Conservation (phyloP, 2,888 invertebrate genomes). For the Drosophila nigricruria region DNA sequence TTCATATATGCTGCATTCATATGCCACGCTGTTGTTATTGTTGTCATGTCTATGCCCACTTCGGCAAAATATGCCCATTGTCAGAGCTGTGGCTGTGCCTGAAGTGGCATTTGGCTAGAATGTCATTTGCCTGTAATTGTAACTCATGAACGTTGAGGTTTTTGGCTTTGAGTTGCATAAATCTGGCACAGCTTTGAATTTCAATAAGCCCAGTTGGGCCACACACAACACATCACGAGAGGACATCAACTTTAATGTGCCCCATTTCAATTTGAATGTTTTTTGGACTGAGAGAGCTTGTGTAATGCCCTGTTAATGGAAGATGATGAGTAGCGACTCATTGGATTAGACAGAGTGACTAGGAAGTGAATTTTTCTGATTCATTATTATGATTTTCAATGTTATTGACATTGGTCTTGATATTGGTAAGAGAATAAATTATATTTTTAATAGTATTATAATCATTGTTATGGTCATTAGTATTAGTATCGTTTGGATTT, state of each 20-base stretch:
- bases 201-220: slow-evolving; percentile 9
- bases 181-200: slow-evolving; percentile 45
- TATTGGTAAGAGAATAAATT: background rate
- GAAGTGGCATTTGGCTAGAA: slow-evolving; percentile 74
- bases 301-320: background rate
- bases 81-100: slow-evolving; percentile 40
- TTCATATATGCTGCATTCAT: slow-evolving; percentile 51
- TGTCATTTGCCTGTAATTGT: slow-evolving; percentile 74
- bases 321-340: background rate
- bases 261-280: slow-evolving; percentile 2
- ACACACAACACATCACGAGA: background rate
- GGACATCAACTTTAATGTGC: slow-evolving; percentile 11
- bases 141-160: slow-evolving; percentile 58
- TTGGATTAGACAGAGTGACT: background rate
- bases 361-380: background rate
- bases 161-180: slow-evolving; percentile 50
- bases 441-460: background rate
- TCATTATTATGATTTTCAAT: background rate
- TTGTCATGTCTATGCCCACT: slow-evolving; percentile 78
- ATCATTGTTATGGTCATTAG: background rate
- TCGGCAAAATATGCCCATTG: slow-evolving; percentile 70
- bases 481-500: background rate
- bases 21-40: slow-evolving; percentile 52
- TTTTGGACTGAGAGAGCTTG: background rate
- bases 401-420: background rate